A percentile compares a stretch with the other conserved stretches of the same genome.
Evolutionary conservation across 1,140 invertebrate species (phyloP).

Genomic region (Rhagoletis pomonella): DNA sequence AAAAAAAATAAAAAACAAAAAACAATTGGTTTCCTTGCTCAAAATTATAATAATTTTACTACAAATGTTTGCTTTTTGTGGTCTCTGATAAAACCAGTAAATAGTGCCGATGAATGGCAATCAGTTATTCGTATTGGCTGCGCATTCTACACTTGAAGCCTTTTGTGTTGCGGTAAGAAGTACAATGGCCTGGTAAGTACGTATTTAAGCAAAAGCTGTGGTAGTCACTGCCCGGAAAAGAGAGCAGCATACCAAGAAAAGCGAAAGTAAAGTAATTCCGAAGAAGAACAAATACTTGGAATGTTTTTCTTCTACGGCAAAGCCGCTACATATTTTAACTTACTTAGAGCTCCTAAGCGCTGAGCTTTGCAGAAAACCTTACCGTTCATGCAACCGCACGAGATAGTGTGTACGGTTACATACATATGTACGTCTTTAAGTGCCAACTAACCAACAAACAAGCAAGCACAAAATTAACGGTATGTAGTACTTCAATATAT

Average conservation of each 20-base stretch:
- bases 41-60: too few relatives aligned
- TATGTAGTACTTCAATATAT: neutral
- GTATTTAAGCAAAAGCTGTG: neutral
- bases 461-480: neutral
- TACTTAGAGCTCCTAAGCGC: neutral
- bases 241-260: neutral
- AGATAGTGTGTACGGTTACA: neutral
- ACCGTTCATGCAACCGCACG: neutral
- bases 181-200: neutral
- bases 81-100: too few relatives aligned
- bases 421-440: neutral
- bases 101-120: too few relatives aligned
- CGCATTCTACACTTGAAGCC: neutral
- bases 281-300: conserved; percentile 37
- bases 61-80: too few relatives aligned
- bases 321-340: neutral
- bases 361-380: neutral
- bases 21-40: too few relatives aligned
- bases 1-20: too few relatives aligned
- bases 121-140: too few relatives aligned
- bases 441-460: conserved; percentile 29
- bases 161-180: conserved; percentile 1
- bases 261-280: conserved; percentile 34
- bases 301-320: neutral
- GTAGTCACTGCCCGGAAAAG: conserved; percentile 2